Evolutionary conservation across 2,113 vertebrate species (phyloP).

Genomic region (Microtus pennsylvanicus): DNA sequence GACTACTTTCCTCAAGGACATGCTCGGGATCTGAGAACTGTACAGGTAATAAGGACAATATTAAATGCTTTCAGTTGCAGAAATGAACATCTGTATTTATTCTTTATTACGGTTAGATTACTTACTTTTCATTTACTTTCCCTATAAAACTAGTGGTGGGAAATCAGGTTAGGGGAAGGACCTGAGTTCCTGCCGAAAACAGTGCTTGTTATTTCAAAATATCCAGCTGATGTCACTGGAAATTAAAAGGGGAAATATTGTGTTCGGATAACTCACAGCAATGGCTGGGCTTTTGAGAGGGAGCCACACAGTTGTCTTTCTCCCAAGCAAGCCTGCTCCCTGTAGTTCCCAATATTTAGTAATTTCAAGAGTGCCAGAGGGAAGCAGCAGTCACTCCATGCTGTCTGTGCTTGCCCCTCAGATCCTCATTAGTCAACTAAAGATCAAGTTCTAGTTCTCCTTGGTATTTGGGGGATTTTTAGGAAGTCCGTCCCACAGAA

Average conservation of each 20-base stretch:
- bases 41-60: neutral
- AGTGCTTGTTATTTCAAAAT: constrained; percentile 27
- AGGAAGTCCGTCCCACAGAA: neutral
- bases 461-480: neutral
- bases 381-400: neutral
- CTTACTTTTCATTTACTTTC: constrained; percentile 28
- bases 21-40: neutral
- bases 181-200: constrained; percentile 6
- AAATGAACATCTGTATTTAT: constrained; percentile 34
- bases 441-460: constrained; percentile 8
- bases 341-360: constrained; percentile 6
- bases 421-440: constrained; percentile 35
- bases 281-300: constrained; percentile 64
- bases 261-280: constrained; percentile 70
- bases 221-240: constrained; percentile 68
- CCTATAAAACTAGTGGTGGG: neutral
- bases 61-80: neutral
- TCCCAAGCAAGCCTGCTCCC: constrained; percentile 45
- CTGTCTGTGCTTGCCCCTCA: neutral
- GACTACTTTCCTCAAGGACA: neutral
- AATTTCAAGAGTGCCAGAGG: neutral
- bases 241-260: constrained; percentile 76
- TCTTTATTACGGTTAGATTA: constrained; percentile 12
- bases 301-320: neutral
- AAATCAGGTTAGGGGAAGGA: neutral